Conservation (phyloP, 2,888 invertebrate genomes). For the Drosophila greeni region DNA sequence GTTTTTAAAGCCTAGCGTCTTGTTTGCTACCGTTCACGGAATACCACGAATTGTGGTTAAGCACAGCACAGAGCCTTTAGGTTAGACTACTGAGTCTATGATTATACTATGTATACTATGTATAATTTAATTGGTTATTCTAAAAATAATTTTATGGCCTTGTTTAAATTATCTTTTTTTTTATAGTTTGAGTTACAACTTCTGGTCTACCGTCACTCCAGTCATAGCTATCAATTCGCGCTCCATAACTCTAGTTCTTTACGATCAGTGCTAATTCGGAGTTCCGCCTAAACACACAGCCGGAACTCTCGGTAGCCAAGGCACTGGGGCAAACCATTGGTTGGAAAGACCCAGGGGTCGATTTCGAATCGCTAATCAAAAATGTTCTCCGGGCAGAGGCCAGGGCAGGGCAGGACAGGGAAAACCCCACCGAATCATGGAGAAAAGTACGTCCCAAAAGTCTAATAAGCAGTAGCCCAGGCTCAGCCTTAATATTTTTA, state of each 20-base stretch:
- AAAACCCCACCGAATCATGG: slow-evolving; percentile 36
- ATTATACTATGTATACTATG: neutral
- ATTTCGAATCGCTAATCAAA: slow-evolving; percentile 22
- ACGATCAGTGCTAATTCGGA: slow-evolving; percentile 22
- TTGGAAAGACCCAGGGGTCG: slow-evolving; percentile 22
- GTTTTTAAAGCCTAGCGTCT: no score
- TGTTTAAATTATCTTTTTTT: neutral
- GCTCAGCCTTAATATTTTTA: slow-evolving; percentile 37
- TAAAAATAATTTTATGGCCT: neutral
- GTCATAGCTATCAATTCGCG: neutral
- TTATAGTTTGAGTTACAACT: no score
- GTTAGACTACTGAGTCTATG: no score
- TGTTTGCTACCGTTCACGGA: no score
- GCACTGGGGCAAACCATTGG: slow-evolving; percentile 20
- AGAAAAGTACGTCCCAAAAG: slow-evolving; percentile 32
- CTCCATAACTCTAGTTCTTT: slow-evolving; percentile 1
- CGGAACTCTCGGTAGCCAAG: slow-evolving; percentile 31
- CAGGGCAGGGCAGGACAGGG: slow-evolving; percentile 9
- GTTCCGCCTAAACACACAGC: slow-evolving; percentile 19
- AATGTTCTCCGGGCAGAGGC: slow-evolving; percentile 15
- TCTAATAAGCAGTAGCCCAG: slow-evolving; percentile 41
- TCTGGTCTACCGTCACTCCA: neutral
- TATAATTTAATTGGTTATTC: neutral
- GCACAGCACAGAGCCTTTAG: no score
- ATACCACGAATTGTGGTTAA: no score